Evolutionary conservation across 2,888 invertebrate species (phyloP).

Genomic region (Eudasyphora cyanicolor): DNA sequence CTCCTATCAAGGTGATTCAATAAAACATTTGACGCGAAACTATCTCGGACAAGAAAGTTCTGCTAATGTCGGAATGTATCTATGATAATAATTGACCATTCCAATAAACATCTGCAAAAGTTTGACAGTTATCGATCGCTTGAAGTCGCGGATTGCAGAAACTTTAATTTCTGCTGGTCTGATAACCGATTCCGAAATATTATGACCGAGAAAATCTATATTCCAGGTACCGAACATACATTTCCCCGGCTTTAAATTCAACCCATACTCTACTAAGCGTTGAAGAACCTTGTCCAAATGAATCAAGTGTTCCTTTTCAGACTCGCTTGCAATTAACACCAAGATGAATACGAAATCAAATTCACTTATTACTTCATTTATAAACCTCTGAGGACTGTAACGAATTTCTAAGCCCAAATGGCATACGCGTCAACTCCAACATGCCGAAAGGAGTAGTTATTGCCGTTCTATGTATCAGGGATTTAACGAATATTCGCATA

Average conservation of each 20-base stretch:
- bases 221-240: not conserved
- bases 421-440: not conserved
- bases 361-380: not conserved
- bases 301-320: not conserved
- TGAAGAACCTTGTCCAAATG: no score
- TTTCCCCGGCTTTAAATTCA: not conserved
- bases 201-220: not conserved
- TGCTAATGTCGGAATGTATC: no score
- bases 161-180: not conserved
- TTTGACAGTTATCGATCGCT: not conserved
- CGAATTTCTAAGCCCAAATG: not conserved
- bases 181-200: not conserved
- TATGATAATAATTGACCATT: not conserved
- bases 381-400: not conserved
- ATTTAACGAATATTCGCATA: no score
- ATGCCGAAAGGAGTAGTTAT: no score
- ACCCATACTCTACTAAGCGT: not conserved
- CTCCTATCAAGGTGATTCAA: constrained; percentile 15
- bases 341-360: not conserved
- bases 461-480: constrained; percentile 6
- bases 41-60: not conserved
- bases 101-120: not conserved
- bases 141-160: not conserved
- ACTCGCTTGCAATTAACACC: no score
- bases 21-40: not conserved